Base-by-base conservation (phyloP, 2,113 vertebrate genomes). In the Prochilodus magdalenae region DNA sequence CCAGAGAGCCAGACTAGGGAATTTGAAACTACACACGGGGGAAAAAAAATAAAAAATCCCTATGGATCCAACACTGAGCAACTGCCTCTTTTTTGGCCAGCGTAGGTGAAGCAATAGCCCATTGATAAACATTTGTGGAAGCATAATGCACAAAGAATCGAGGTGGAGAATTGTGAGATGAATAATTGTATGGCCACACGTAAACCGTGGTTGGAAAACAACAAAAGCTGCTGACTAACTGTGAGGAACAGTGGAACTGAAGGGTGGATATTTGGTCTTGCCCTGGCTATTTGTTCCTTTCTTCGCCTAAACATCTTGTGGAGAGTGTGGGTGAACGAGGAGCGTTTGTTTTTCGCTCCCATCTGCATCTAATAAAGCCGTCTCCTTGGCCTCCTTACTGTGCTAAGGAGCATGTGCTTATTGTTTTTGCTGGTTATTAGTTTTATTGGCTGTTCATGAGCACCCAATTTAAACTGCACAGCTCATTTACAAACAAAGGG, bases 171-270 rank as follows among this genome's bases (percentile, higher is more conserved):
- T 87, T 86, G 75, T 75, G 79, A 91, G 85, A 92, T 90, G 88
- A 93, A 87, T 90, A 93, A 91, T 86, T 82, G 91, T 84, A 67
- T 75, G 1, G 76, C 85, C 89, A 83, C 86, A 88, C 87, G 89
- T 91, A 92, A 93, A 93, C 92, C 90, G 90, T 85, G 92, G 92
- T 88, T 49, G 87, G 90, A 89, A 92, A 90, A 90, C 90, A 92
- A n/a, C 87, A 91, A 91, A 91, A 91, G 90, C 90, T 90, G 89
- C 91, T 92, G 89, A 92, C 87, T 89, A 92, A 90, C 84, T 88
- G 86, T 71, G 57, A 81, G 75, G 44, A 73, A 88, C 83, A 71
- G 85, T 87, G 85, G 83, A 87, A 69, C 80, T 67, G 83, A 70
- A 81, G 83, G 87, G 36, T 85, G 88, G 77, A 85, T 72, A 84